Evolutionary conservation across 2,113 vertebrate genomes (phyloP).

Genomic region (Ophiodon elongatus): DNA sequence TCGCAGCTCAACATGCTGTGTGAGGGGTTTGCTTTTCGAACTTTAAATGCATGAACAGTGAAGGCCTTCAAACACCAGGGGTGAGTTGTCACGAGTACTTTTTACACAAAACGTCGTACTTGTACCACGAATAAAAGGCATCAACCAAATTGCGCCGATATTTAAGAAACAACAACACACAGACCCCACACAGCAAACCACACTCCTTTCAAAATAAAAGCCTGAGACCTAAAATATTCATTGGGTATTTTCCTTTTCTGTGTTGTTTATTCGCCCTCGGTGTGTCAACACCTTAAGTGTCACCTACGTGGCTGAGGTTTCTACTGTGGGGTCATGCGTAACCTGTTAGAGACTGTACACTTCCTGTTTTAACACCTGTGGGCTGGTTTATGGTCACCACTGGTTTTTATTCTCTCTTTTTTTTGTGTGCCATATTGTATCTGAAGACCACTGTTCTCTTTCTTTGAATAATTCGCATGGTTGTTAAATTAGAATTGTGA

Average conservation of each 20-base stretch:
- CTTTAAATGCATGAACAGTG: conserved; percentile 1
- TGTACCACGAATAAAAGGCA: background rate
- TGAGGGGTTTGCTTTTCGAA: conserved; percentile 2
- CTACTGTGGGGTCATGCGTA: background rate
- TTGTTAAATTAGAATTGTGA: background rate
- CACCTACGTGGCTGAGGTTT: conserved; percentile 6
- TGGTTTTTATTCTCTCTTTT: background rate
- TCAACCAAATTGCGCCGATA: background rate
- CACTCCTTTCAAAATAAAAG: background rate
- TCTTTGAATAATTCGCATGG: background rate
- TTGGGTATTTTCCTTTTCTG: background rate
- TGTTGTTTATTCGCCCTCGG: background rate
- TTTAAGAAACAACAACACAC: background rate
- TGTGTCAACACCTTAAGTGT: background rate
- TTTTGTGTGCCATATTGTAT: background rate
- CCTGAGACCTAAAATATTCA: background rate
- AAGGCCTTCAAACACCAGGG: background rate
- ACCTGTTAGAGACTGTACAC: background rate
- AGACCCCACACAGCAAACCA: background rate
- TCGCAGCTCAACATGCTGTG: background rate
- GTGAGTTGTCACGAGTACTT: no score
- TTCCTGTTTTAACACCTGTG: background rate
- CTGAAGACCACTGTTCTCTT: background rate
- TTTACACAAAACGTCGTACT: background rate
- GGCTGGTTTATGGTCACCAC: background rate